phyloP scores from a whole-genome alignment of 2,113 vertebrate genomes.

The Chaetura pelagica region DNA sequence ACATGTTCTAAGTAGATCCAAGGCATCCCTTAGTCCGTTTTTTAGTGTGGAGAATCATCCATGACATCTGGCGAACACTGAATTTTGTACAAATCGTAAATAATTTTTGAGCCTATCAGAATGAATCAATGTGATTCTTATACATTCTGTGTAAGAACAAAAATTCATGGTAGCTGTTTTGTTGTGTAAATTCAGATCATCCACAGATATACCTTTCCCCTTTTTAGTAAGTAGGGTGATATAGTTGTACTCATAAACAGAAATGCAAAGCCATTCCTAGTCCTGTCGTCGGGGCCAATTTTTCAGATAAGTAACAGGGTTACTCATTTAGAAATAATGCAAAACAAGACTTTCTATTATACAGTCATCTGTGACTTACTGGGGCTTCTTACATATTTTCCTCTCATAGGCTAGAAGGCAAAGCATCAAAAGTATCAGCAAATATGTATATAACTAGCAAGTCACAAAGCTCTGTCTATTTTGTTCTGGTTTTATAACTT shows the following conservation, averaged over 20 bases:
- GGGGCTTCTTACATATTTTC: neutral
- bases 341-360: neutral
- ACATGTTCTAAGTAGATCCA: neutral
- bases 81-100: neutral
- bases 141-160: neutral
- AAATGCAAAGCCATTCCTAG: neutral
- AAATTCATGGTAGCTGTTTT: neutral
- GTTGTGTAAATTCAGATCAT: slow-evolving; percentile 5
- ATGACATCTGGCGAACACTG: neutral
- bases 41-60: neutral
- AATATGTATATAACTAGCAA: slow-evolving; percentile 10
- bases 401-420: neutral
- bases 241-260: neutral
- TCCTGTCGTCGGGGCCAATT: neutral
- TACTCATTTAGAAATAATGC: neutral
- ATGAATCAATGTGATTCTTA: neutral
- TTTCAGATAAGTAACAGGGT: neutral
- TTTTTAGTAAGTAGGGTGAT: neutral
- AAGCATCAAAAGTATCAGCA: neutral
- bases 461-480: neutral
- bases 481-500: neutral
- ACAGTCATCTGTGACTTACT: neutral
- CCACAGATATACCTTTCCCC: neutral
- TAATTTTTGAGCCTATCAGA: neutral
- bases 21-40: neutral